Evolutionary conservation across 2,113 vertebrate genomes (phyloP).

Genomic region (Eulemur macaco): DNA sequence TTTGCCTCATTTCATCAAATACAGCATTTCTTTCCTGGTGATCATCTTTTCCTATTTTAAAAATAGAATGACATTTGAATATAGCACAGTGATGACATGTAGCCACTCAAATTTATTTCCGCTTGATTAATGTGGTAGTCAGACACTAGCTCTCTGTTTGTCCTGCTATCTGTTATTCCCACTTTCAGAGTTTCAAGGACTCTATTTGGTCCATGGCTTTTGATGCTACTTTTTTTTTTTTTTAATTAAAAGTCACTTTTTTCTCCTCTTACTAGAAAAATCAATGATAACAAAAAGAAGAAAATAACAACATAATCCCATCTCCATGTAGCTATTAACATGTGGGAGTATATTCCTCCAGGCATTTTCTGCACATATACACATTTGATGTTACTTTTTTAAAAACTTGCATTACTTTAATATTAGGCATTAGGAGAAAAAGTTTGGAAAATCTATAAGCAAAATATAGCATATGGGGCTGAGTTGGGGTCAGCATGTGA

Average conservation of each 20-base stretch:
- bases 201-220: not conserved
- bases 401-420: not conserved
- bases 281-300: not conserved
- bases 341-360: not conserved
- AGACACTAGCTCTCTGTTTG: not conserved
- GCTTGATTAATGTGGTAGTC: not conserved
- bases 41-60: not conserved
- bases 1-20: not conserved
- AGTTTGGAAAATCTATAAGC: conserved; percentile 1
- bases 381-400: not conserved
- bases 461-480: not conserved
- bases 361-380: not conserved
- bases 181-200: not conserved
- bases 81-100: not conserved
- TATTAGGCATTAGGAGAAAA: not conserved
- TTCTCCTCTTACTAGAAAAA: conserved; percentile 14
- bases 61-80: not conserved
- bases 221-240: not conserved
- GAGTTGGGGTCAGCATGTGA: not conserved
- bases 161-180: not conserved
- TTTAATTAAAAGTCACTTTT: not conserved
- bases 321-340: not conserved
- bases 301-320: not conserved
- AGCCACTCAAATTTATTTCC: not conserved
- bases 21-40: not conserved